These are phyloP conservation scores for Salarias fasciatus DNA, from an alignment of 2,797 vertebrate genomes.

Conservation along the genomic window DNA sequence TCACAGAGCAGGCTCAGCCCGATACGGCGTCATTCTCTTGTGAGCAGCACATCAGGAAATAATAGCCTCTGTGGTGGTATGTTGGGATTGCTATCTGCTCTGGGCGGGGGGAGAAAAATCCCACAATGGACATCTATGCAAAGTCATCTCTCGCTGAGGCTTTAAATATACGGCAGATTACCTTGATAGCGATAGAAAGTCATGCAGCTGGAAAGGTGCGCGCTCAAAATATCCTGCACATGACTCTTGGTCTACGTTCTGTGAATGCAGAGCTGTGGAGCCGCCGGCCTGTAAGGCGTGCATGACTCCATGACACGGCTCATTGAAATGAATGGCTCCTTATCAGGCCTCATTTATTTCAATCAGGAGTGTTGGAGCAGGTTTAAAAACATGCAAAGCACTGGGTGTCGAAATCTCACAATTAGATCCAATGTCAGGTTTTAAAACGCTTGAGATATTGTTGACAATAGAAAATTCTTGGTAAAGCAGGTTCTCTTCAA, in stretches of 20 bases:
- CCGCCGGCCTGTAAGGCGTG: too few species aligned
- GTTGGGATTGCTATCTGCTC: neutral
- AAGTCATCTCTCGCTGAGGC: slow-evolving; percentile 13
- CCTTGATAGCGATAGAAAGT: slow-evolving; percentile 8
- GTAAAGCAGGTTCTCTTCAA: too few species aligned
- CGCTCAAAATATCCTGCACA: neutral
- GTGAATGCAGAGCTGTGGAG: too few species aligned
- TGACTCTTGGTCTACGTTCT: neutral
- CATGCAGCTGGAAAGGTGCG: neutral
- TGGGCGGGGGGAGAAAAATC: neutral
- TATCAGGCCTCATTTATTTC: too few species aligned
- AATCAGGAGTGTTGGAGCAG: too few species aligned
- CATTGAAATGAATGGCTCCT: neutral
- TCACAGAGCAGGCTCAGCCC: too few species aligned
- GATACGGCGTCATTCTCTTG: neutral
- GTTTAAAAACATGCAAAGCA: too few species aligned
- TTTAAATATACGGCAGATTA: slow-evolving; percentile 15
- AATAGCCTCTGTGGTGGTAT: neutral
- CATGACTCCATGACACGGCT: too few species aligned
- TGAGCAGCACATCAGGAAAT: neutral
- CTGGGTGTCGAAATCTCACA: too few species aligned
- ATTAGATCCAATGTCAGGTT: too few species aligned
- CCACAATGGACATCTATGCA: slow-evolving; percentile 7
- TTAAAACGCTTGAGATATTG: too few species aligned
- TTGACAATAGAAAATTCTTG: too few species aligned